These are phyloP conservation scores for Sinosuthora webbiana DNA, from an alignment of 2,113 vertebrate genomes.

Conservation along the genomic window DNA sequence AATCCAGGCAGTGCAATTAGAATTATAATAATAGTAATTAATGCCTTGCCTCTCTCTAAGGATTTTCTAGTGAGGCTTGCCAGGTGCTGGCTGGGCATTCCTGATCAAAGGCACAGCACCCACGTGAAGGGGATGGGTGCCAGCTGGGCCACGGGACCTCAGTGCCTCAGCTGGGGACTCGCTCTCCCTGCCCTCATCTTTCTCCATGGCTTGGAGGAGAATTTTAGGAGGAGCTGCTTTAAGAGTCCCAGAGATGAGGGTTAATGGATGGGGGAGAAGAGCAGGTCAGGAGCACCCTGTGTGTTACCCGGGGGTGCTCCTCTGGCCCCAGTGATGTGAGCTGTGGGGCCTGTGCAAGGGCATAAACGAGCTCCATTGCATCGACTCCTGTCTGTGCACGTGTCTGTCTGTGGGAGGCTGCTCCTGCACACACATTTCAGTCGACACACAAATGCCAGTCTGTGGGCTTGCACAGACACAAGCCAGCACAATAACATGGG, in stretches of 20 bases:
- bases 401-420: not conserved
- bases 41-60: slow-evolving; percentile 17
- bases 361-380: not conserved
- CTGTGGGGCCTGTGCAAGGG: not conserved
- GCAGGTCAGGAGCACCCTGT: not conserved
- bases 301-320: not conserved
- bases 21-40: slow-evolving; percentile 22
- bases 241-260: not conserved
- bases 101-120: not conserved
- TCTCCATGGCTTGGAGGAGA: not conserved
- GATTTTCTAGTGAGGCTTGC: not conserved
- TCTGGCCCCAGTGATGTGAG: not conserved
- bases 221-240: not conserved
- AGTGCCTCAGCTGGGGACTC: accelerated
- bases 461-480: not conserved
- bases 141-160: not conserved
- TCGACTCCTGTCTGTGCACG: accelerated
- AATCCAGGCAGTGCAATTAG: not conserved
- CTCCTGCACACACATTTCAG: not conserved
- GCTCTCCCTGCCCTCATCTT: not conserved
- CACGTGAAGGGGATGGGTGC: not conserved
- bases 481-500: not conserved
- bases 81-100: not conserved
- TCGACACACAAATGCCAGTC: not conserved
- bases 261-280: not conserved